Percentiles rank a stretch among this genome's conserved stretches.
Evolutionary conservation across 2,113 vertebrate genomes (phyloP).

Genomic region (Lophius piscatorius): DNA sequence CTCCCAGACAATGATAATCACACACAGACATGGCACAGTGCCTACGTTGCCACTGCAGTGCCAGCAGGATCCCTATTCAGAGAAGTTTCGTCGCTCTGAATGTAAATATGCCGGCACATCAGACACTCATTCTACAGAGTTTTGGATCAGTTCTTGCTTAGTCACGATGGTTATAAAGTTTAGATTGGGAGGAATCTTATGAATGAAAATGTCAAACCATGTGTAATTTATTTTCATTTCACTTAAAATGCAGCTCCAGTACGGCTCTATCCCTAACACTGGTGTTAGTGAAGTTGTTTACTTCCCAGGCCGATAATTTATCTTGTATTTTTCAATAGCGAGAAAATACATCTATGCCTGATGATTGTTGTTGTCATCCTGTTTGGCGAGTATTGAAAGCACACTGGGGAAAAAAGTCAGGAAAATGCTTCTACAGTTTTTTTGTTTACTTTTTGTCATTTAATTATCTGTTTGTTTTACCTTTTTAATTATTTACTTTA

Average conservation of each 20-base stretch:
- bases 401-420: conserved; percentile 27
- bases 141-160: conserved; percentile 31
- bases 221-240: conserved; percentile 41
- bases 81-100: conserved; percentile 36
- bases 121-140: conserved; percentile 49
- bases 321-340: conserved; percentile 48
- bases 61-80: conserved; percentile 25
- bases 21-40: conserved; percentile 54
- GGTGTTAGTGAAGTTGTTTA: conserved; percentile 51
- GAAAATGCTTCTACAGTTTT: conserved; percentile 22
- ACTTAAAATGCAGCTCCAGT: conserved; percentile 46
- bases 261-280: conserved; percentile 42
- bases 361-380: conserved; percentile 18
- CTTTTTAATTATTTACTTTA: conserved; percentile 21
- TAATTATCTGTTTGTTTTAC: conserved; percentile 5
- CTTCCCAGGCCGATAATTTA: conserved; percentile 40
- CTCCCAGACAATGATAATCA: conserved; percentile 64
- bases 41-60: conserved; percentile 43
- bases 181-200: conserved; percentile 24
- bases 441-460: conserved; percentile 27
- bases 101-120: conserved; percentile 62
- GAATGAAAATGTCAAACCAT: conserved; percentile 35
- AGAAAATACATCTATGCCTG: conserved; percentile 30
- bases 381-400: conserved; percentile 34
- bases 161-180: conserved; percentile 22